These are phyloP conservation scores for Pseudorhombus dupliciocellatus DNA, from an alignment of 2,113 vertebrate species.

Conservation along the genomic window DNA sequence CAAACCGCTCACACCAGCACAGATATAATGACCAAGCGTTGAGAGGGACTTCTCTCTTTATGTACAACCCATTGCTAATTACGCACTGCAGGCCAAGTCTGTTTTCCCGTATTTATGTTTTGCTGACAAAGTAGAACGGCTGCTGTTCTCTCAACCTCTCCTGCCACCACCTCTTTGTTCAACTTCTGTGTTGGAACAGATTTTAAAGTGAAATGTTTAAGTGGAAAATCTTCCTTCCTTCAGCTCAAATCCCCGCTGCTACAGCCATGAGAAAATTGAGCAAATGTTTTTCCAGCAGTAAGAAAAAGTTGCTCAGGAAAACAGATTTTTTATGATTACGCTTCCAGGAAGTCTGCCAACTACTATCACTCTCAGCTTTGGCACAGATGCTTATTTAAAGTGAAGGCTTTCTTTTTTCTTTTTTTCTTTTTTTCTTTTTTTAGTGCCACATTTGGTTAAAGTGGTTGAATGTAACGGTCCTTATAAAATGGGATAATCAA, in stretches of 20 bases:
- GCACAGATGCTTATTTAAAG: slow-evolving; percentile 55
- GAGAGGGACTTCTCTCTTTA: slow-evolving; percentile 31
- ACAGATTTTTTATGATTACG: slow-evolving; percentile 55
- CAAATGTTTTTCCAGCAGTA: slow-evolving; percentile 52
- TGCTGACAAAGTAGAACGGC: slow-evolving; percentile 65
- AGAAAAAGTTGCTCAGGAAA: slow-evolving; percentile 56
- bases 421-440: slow-evolving; percentile 9
- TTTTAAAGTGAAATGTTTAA: slow-evolving; percentile 54
- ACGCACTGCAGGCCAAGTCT: slow-evolving; percentile 58
- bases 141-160: slow-evolving; percentile 46
- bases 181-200: slow-evolving; percentile 40
- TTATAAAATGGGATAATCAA: slow-evolving; percentile 47
- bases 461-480: slow-evolving; percentile 18
- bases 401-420: slow-evolving; percentile 8
- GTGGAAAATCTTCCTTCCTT: slow-evolving; percentile 55
- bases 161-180: slow-evolving; percentile 37
- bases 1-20: slow-evolving; percentile 23
- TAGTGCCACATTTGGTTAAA: slow-evolving; percentile 31
- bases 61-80: slow-evolving; percentile 57
- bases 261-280: slow-evolving; percentile 49
- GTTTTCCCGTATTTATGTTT: slow-evolving; percentile 64
- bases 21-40: slow-evolving; percentile 48
- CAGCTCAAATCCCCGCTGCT: slow-evolving; percentile 37
- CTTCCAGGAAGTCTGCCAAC: slow-evolving; percentile 62
- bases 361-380: slow-evolving; percentile 48